A percentile compares a stretch with the other conserved stretches of the same genome.
Conservation (phyloP, 2,113 vertebrate species). For the Alces alces region DNA sequence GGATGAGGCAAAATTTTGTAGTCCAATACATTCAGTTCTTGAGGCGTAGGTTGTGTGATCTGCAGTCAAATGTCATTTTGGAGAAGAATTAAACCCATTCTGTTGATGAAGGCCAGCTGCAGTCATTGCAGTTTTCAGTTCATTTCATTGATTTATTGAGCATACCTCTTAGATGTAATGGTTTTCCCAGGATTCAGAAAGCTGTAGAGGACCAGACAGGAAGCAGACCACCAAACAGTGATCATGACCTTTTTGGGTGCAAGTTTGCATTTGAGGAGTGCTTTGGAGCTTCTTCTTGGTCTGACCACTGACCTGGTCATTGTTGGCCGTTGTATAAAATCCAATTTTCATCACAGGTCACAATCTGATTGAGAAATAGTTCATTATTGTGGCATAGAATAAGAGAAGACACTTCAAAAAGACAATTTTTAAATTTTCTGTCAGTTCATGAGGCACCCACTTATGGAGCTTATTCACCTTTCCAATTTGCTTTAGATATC, state of each 20-base stretch:
- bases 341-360: neutral
- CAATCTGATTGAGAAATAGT: neutral
- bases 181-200: neutral
- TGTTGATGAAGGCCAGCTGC: neutral
- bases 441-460: neutral
- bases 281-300: neutral
- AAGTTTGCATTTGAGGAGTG: neutral
- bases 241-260: neutral
- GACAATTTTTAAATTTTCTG: neutral
- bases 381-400: neutral
- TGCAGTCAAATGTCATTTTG: neutral
- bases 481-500: neutral
- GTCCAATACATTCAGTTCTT: neutral
- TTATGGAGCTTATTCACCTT: neutral
- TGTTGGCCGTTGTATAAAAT: neutral
- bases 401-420: neutral
- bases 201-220: neutral
- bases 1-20: neutral
- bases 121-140: neutral
- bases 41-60: neutral
- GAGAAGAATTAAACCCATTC: neutral
- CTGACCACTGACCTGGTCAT: neutral
- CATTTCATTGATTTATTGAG: neutral
- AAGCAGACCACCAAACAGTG: neutral
- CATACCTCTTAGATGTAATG: neutral